Conservation (phyloP, 2,113 vertebrate species). For the Zingel zingel region DNA sequence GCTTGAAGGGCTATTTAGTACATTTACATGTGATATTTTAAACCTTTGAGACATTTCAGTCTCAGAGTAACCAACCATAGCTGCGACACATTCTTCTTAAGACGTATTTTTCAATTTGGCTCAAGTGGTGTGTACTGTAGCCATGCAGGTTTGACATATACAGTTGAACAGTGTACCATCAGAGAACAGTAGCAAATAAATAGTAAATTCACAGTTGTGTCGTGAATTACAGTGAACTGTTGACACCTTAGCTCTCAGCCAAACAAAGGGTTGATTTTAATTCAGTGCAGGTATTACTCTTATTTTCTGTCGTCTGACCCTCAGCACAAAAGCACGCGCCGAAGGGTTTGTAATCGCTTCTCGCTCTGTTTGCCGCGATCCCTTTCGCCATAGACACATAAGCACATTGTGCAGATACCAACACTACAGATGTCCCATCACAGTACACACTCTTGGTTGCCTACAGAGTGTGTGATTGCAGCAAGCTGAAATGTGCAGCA, state of each 20-base stretch:
- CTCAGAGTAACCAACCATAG: no score
- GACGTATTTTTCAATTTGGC: background rate
- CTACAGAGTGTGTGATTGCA: constrained; percentile 41
- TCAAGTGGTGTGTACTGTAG: background rate
- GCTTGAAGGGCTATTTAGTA: background rate
- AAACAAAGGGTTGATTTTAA: constrained; percentile 35
- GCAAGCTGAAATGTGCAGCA: background rate
- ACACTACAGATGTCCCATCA: constrained; percentile 4
- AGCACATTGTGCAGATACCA: constrained; percentile 19
- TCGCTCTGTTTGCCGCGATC: constrained; percentile 34
- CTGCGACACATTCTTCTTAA: background rate
- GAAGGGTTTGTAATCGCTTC: constrained; percentile 1
- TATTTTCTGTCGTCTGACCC: constrained; percentile 17
- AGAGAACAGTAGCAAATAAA: background rate
- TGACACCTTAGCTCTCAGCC: background rate
- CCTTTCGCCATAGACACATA: constrained; percentile 42
- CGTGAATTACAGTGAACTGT: background rate
- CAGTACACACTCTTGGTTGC: background rate
- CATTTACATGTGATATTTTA: constrained; percentile 33
- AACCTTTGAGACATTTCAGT: background rate
- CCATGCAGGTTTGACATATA: background rate
- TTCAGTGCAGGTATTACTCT: background rate
- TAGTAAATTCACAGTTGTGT: background rate
- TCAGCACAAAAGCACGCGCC: background rate
- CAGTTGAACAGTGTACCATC: background rate